Percentiles rank a stretch among this genome's conserved stretches.
Conservation (phyloP, 64 coral and sea anemone genomes). For the Stichodactyla helianthus region DNA sequence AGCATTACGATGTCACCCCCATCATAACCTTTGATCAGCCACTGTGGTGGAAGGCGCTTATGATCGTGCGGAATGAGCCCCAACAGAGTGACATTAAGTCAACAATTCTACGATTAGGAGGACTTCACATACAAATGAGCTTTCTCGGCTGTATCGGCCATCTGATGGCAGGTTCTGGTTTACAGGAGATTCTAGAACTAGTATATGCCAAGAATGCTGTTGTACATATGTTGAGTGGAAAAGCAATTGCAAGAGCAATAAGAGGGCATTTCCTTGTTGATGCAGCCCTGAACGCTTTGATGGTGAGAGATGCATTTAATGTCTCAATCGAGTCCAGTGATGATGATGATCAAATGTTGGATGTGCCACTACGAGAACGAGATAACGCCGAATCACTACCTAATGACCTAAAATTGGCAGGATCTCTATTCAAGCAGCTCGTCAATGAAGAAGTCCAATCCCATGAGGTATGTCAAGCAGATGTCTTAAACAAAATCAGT, state of each 20-base stretch:
- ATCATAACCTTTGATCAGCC: constrained; percentile 13
- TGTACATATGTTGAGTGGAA: constrained; percentile 16
- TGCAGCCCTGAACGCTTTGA: constrained; percentile 10
- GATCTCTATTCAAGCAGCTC: too few species aligned
- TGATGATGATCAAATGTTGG: neutral
- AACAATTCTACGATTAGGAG: neutral
- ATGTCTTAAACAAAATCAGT: too few species aligned
- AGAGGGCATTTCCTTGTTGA: constrained; percentile 40
- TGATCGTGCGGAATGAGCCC: neutral
- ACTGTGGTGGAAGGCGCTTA: neutral
- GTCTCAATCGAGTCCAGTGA: too few species aligned
- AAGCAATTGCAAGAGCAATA: constrained; percentile 19
- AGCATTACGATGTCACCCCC: neutral
- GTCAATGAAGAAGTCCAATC: too few species aligned
- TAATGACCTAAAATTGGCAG: too few species aligned
- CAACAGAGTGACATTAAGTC: neutral
- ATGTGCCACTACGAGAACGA: neutral
- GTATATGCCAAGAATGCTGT: constrained; percentile 47
- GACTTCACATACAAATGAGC: constrained; percentile 25
- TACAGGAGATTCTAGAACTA: constrained; percentile 44
- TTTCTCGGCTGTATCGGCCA: constrained; percentile 1
- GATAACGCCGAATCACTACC: too few species aligned
- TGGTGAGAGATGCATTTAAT: neutral
- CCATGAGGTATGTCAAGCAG: too few species aligned
- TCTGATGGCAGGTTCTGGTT: constrained; percentile 24